Percentiles rank a stretch among this genome's conserved stretches.
phyloP scores from a whole-genome alignment of 2,113 vertebrate species.

The Labeo rohita region DNA sequence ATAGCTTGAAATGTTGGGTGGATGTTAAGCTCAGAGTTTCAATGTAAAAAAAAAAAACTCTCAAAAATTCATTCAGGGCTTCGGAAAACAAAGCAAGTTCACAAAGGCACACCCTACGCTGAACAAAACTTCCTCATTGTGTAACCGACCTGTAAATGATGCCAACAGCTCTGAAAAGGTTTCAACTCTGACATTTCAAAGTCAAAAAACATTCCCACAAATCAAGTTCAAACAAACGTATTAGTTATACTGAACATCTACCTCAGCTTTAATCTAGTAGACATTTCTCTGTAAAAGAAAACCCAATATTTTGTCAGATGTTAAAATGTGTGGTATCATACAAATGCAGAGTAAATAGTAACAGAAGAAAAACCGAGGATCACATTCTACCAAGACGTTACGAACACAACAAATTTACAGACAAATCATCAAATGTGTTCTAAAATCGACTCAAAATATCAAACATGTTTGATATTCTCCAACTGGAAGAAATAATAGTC shows the following conservation, averaged over 20 bases:
- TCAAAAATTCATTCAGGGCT: background rate
- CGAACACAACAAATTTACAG: background rate
- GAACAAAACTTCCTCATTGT: background rate
- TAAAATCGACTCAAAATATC: no score
- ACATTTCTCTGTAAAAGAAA: background rate
- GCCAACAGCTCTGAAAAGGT: background rate
- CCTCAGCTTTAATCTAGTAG: background rate
- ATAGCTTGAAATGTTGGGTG: slow-evolving; percentile 6
- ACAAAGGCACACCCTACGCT: background rate
- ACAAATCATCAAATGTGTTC: background rate
- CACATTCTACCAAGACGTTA: background rate
- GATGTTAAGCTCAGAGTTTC: background rate
- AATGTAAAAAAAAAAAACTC: background rate
- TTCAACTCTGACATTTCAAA: background rate
- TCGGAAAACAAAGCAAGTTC: background rate
- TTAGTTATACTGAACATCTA: background rate
- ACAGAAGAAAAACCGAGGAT: background rate
- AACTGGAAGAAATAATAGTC: no score
- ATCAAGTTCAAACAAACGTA: background rate
- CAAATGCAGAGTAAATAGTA: background rate
- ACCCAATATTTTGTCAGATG: background rate
- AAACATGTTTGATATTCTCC: no score
- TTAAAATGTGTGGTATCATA: no score
- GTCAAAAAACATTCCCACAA: background rate
- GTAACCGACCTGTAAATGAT: background rate